Conservation (phyloP, 2,797 vertebrate species). For the Typhlichthys subterraneus region DNA sequence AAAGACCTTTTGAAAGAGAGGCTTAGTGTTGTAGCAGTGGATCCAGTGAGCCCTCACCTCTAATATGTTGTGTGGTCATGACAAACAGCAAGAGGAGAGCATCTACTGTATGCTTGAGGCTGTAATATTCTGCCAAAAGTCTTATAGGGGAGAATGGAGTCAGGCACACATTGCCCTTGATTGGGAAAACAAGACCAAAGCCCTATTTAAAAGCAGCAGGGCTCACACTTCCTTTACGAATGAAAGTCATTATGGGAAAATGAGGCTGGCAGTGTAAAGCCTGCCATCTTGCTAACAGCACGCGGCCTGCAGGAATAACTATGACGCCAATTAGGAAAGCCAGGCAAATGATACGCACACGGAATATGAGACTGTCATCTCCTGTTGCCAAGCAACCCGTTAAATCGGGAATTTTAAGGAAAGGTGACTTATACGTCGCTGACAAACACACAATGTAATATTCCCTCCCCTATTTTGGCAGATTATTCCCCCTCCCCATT, state of each 20-base stretch:
- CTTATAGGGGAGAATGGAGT: too few relatives aligned
- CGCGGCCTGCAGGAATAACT: not conserved
- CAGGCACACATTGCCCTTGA: not conserved
- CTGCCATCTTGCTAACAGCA: too few relatives aligned
- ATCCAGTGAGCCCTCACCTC: too few relatives aligned
- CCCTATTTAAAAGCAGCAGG: not conserved
- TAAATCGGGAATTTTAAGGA: constrained; percentile 44
- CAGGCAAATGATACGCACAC: constrained; percentile 32
- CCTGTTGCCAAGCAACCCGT: constrained; percentile 70
- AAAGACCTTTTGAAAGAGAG: too few relatives aligned
- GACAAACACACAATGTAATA: constrained; percentile 42
- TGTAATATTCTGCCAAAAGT: not conserved
- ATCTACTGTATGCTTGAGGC: not conserved
- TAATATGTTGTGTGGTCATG: too few relatives aligned
- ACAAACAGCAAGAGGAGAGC: not conserved
- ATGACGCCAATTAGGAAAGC: constrained; percentile 46
- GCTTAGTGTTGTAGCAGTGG: too few relatives aligned
- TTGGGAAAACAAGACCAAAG: not conserved
- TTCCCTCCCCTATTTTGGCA: constrained; percentile 9
- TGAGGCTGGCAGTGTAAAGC: not conserved
- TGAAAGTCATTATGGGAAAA: not conserved
- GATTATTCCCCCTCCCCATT: not conserved
- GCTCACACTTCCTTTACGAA: not conserved
- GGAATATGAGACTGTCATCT: constrained; percentile 26
- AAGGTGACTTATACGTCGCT: constrained; percentile 25